Evolutionary conservation across 2,888 invertebrate genomes (phyloP).

Genomic region (Catocala fraxini): DNA sequence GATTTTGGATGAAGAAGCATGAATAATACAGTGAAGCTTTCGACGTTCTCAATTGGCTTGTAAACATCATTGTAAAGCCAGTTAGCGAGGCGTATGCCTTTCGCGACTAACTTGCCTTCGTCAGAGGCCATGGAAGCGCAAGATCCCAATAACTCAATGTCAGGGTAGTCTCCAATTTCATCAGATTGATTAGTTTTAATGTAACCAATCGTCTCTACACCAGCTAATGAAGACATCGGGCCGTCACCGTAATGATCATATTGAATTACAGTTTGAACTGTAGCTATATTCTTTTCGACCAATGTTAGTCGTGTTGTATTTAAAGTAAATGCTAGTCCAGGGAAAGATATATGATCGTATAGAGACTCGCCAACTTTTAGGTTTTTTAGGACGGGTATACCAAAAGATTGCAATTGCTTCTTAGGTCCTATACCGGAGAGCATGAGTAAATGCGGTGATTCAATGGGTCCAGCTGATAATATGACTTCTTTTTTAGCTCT

Average conservation of each 20-base stretch:
- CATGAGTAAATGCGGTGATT: slow-evolving; percentile 92
- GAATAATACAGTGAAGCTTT: slow-evolving; percentile 83
- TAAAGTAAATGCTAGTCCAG: slow-evolving; percentile 85
- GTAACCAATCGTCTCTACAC: slow-evolving; percentile 88
- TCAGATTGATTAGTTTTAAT: slow-evolving; percentile 87
- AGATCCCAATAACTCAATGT: slow-evolving; percentile 89
- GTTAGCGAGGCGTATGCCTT: slow-evolving; percentile 73
- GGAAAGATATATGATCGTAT: slow-evolving; percentile 90
- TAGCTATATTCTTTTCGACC: slow-evolving; percentile 64
- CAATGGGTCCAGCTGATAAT: slow-evolving; percentile 92
- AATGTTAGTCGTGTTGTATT: slow-evolving; percentile 76
- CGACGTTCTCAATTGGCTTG: slow-evolving; percentile 73
- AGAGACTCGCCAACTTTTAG: slow-evolving; percentile 90
- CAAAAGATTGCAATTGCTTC: slow-evolving; percentile 85
- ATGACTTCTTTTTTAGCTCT: slow-evolving; percentile 86
- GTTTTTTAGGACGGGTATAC: slow-evolving; percentile 88
- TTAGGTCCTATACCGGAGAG: slow-evolving; percentile 90
- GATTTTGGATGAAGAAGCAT: slow-evolving; percentile 89
- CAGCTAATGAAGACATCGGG: slow-evolving; percentile 84
- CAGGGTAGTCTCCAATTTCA: slow-evolving; percentile 87
- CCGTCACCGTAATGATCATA: slow-evolving; percentile 81
- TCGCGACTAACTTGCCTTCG: slow-evolving; percentile 78
- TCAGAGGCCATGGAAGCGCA: slow-evolving; percentile 88
- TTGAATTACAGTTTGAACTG: slow-evolving; percentile 68
- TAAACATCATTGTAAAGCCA: slow-evolving; percentile 77